These are phyloP conservation scores for Agapostemon virescens DNA, from an alignment of 2,888 invertebrate genomes.

Conservation along the genomic window DNA sequence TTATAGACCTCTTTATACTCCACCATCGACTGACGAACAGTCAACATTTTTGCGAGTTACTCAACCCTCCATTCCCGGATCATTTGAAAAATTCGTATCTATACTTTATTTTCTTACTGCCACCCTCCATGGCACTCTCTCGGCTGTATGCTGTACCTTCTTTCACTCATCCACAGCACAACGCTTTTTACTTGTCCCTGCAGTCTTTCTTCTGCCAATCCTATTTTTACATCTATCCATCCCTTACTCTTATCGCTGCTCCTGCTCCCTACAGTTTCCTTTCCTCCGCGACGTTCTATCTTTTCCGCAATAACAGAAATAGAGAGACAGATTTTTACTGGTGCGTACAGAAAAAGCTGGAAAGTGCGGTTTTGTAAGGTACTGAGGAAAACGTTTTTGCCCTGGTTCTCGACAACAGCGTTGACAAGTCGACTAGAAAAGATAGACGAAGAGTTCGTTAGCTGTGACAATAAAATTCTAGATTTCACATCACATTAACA, in stretches of 20 bases:
- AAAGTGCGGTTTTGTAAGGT: slow-evolving; percentile 71
- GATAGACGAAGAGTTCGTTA: slow-evolving; percentile 32
- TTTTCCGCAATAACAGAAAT: slow-evolving; percentile 61
- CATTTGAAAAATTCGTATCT: slow-evolving; percentile 49
- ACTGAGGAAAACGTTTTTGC: slow-evolving; percentile 71
- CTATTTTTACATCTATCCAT: slow-evolving; percentile 65
- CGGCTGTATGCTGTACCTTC: slow-evolving; percentile 53
- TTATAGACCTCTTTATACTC: slow-evolving; percentile 51
- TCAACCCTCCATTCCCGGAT: slow-evolving; percentile 48
- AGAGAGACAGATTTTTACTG: slow-evolving; percentile 71
- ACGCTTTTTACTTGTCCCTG: slow-evolving; percentile 56
- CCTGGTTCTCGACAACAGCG: slow-evolving; percentile 43
- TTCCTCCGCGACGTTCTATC: slow-evolving; percentile 39
- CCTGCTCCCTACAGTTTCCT: slow-evolving; percentile 29
- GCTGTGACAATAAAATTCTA: background rate
- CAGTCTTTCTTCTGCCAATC: slow-evolving; percentile 60
- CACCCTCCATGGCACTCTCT: slow-evolving; percentile 45
- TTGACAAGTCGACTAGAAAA: slow-evolving; percentile 44
- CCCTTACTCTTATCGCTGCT: slow-evolving; percentile 26
- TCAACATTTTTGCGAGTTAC: slow-evolving; percentile 60
- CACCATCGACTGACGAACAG: slow-evolving; percentile 38
- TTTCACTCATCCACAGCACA: slow-evolving; percentile 46
- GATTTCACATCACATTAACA: background rate
- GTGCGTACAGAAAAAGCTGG: slow-evolving; percentile 71
- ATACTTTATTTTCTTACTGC: slow-evolving; percentile 51